phyloP scores from a whole-genome alignment of 2,113 vertebrate species.

The Nettapus auritus region DNA sequence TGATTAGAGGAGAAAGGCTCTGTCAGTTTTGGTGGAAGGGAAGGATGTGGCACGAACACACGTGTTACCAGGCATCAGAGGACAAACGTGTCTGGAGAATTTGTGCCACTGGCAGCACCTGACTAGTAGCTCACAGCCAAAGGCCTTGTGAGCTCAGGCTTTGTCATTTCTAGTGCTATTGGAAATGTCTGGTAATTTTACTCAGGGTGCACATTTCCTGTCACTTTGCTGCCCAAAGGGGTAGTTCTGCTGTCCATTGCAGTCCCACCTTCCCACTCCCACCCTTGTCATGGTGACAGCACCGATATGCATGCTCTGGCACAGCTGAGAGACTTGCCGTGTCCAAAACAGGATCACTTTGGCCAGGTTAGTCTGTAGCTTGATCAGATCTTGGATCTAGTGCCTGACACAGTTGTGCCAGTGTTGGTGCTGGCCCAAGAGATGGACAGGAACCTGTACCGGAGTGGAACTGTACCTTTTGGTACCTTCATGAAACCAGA shows the following conservation, averaged over 20 bases:
- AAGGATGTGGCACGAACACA: not conserved
- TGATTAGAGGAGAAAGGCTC: not conserved
- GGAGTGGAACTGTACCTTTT: not conserved
- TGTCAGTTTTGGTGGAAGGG: not conserved
- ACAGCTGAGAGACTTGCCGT: rapidly evolving
- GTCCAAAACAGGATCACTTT: not conserved
- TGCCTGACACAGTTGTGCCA: not conserved
- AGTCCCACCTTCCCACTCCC: not conserved
- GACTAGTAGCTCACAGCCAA: not conserved
- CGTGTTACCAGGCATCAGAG: not conserved
- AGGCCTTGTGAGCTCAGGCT: not conserved
- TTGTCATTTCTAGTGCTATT: not conserved
- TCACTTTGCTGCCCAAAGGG: not conserved
- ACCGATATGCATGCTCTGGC: not conserved
- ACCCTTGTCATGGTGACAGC: not conserved
- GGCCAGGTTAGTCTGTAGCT: not conserved
- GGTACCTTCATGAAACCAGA: not conserved
- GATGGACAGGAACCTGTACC: not conserved
- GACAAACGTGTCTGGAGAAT: not conserved
- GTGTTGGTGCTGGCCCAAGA: not conserved
- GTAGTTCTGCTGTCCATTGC: not conserved
- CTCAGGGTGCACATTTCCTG: not conserved
- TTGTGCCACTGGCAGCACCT: not conserved
- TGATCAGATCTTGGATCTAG: not conserved
- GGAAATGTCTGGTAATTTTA: not conserved